A percentile compares a stretch with the other conserved stretches of the same genome.
Conservation (phyloP, 1,140 invertebrate species). For the Halotydeus destructor region DNA sequence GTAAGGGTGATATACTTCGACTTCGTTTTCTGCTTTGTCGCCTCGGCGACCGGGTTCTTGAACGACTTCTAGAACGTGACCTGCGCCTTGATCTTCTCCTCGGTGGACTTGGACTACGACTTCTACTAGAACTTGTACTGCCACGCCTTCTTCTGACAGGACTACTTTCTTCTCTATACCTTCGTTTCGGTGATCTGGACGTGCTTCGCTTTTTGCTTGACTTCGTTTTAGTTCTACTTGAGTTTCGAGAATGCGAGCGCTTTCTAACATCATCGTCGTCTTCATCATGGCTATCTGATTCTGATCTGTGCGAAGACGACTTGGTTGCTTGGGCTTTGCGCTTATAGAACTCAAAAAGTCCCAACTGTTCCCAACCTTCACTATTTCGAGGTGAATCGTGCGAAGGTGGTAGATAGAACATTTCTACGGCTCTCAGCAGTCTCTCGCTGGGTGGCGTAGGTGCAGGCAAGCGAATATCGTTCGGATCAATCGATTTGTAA, state of each 20-base stretch:
- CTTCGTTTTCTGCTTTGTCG: constrained; percentile 10
- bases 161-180: constrained; percentile 7
- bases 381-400: constrained; percentile 84
- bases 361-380: constrained; percentile 93
- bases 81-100: constrained; percentile 25
- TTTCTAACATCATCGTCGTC: constrained; percentile 2
- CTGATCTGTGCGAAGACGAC: too few relatives aligned
- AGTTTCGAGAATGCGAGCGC: not conserved
- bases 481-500: constrained; percentile 72
- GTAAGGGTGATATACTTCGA: constrained; percentile 10
- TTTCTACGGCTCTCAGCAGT: constrained; percentile 71
- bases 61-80: constrained; percentile 16
- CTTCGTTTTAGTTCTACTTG: not conserved
- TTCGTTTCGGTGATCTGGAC: constrained; percentile 5
- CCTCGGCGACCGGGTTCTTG: constrained; percentile 18
- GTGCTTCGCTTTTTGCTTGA: not conserved
- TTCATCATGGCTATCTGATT: constrained; percentile 1
- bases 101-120: constrained; percentile 22
- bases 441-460: constrained; percentile 79
- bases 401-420: constrained; percentile 76
- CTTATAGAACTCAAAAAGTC: constrained; percentile 90
- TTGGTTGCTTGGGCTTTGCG: constrained; percentile 71
- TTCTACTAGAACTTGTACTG: constrained; percentile 10
- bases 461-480: constrained; percentile 67
- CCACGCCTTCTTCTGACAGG: constrained; percentile 9